Conservation (phyloP, 1,140 invertebrate genomes). For the Pristionchus pacificus region DNA sequence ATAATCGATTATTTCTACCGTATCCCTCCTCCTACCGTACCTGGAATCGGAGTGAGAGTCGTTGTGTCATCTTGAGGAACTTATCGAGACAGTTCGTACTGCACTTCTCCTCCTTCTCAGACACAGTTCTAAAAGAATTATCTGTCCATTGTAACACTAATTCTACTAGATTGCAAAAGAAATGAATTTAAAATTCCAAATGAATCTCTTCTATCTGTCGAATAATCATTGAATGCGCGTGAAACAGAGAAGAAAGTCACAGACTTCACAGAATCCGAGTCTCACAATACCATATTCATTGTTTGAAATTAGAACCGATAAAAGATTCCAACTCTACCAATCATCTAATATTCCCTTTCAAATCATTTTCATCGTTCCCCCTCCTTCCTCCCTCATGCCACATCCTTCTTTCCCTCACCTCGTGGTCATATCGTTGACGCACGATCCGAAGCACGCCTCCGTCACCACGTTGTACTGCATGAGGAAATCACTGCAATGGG, state of each 20-base stretch:
- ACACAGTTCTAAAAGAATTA: slow-evolving; percentile 42
- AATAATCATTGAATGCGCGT: slow-evolving; percentile 1
- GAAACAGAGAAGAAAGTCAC: no score
- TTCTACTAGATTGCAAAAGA: no score
- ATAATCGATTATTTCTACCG: neutral
- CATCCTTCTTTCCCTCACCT: slow-evolving; percentile 19
- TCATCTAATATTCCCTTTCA: no score
- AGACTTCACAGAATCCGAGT: neutral
- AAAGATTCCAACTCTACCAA: slow-evolving; percentile 5
- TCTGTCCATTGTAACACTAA: no score
- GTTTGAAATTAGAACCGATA: slow-evolving; percentile 13
- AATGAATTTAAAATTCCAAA: no score
- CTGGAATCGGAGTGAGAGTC: slow-evolving; percentile 50
- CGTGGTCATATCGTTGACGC: slow-evolving; percentile 45
- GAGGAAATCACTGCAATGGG: slow-evolving; percentile 44
- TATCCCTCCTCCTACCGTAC: neutral
- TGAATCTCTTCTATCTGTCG: no score
- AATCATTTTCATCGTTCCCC: neutral
- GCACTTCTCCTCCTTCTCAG: slow-evolving; percentile 49
- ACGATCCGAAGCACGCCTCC: slow-evolving; percentile 46
- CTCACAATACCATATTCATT: neutral
- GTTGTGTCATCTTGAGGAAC: slow-evolving; percentile 53
- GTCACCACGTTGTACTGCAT: slow-evolving; percentile 53
- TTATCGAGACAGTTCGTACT: slow-evolving; percentile 51
- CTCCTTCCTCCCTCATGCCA: no score